Evolutionary conservation across 2,888 invertebrate genomes (phyloP), one percentile per base, ranked within the genome.

Genomic region (Drosophila limbata): DNA sequence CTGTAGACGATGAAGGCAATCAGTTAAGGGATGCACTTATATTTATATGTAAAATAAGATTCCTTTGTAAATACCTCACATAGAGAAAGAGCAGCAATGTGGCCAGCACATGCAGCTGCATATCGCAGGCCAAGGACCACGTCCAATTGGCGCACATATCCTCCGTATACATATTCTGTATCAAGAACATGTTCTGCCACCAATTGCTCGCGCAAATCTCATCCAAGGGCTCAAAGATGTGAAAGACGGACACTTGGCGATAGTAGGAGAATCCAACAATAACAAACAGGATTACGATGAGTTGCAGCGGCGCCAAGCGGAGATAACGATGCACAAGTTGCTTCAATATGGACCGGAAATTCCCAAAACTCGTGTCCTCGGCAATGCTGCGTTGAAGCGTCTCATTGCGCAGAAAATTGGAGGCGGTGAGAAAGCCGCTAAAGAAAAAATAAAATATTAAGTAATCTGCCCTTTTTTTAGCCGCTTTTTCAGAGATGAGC

Each of bases 61-160:
- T 15, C 44, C 69, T 52, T 69, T 6, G 55, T 64, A 21, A n/a
- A 21, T 21, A 52, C 50, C 42, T 42, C 31, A 10, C n/a, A 28
- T 83, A 44, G 5, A 39, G n/a, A 13, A 62, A 81, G 35, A 83
- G 81, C 25, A 83, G 71, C 15, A 83, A 10, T 53, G 60, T 35
- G 10, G 81, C 59, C 13, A 51, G 8, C n/a, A 81, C n/a, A 35
- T 80, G 44, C 2, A 80, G 13, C 44, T 81, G 81, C 77, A 81
- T 68, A 9, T 81, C 81, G 10, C 77, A 72, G 57, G 65, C 83
- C 47, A 81, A 40, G 3, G 69, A 80, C 81, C 81, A 81, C 0
- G 81, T 83, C 81, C 81, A 81, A 25, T 56, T 55, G 45, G 63
- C 71, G 55, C 81, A 81, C 66, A 75, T 42, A 5, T 63, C 57